These are phyloP conservation scores for Plestiodon gilberti DNA, from an alignment of 2,113 vertebrate genomes.

Conservation along the genomic window DNA sequence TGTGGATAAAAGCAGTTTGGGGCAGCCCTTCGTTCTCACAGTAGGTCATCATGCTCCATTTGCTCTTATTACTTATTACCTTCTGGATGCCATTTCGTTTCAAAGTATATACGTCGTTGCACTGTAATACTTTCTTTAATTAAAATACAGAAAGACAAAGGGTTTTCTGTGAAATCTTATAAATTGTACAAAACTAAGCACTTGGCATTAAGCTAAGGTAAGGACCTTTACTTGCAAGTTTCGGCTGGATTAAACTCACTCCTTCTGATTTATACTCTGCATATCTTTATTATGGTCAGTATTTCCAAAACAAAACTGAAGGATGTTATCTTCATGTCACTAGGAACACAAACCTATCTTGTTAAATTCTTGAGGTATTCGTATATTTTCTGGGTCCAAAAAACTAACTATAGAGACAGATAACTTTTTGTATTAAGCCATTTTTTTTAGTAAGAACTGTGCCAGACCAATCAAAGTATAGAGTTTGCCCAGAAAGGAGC, in stretches of 20 bases:
- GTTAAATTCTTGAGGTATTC: conserved; percentile 66
- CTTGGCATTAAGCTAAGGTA: conserved; percentile 57
- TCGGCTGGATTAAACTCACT: conserved; percentile 58
- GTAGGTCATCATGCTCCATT: conserved; percentile 13
- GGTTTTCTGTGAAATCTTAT: conserved; percentile 57
- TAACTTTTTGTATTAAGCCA: neutral
- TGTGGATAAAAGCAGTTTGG: conserved; percentile 3
- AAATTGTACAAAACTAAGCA: conserved; percentile 66
- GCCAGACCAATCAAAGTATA: conserved; percentile 24
- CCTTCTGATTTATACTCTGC: conserved; percentile 60
- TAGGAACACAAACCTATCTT: conserved; percentile 66
- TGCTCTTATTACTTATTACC: conserved; percentile 40
- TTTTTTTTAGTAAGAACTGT: conserved; percentile 33
- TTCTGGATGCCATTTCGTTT: conserved; percentile 51
- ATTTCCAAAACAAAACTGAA: conserved; percentile 71
- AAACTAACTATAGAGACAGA: conserved; percentile 41
- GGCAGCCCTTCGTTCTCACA: conserved; percentile 6
- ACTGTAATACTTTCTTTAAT: conserved; percentile 53
- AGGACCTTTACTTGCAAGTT: conserved; percentile 53
- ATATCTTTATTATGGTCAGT: conserved; percentile 55
- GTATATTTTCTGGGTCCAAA: conserved; percentile 49
- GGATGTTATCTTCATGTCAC: conserved; percentile 65
- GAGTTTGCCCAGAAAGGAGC: neutral
- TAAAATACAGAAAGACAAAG: conserved; percentile 49
- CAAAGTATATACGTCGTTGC: conserved; percentile 38